A percentile compares a stretch with the other conserved stretches of the same genome.
phyloP scores from a whole-genome alignment of 2,888 invertebrate genomes.

The Megaustenia siamemsis region DNA sequence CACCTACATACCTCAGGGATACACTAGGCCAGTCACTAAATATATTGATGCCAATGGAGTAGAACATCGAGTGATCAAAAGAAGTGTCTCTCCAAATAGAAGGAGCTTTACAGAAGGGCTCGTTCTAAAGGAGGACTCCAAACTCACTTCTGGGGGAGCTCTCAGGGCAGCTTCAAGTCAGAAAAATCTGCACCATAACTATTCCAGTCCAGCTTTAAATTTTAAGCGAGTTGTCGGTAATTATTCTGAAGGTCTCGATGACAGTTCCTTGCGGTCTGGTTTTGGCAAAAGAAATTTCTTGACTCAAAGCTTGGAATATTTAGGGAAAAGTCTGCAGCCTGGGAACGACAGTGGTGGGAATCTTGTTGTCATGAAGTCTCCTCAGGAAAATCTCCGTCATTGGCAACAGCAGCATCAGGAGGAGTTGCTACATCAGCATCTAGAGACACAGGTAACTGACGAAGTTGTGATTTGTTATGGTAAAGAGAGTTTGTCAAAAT shows the following conservation, averaged over 20 bases:
- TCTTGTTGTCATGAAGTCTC: slow-evolving; percentile 42
- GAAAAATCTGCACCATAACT: slow-evolving; percentile 41
- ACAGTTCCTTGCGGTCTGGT: not conserved
- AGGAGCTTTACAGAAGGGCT: slow-evolving; percentile 45
- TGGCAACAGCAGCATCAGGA: slow-evolving; percentile 75
- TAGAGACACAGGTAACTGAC: slow-evolving; percentile 61
- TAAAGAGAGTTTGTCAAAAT: too few relatives aligned
- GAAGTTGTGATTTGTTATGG: too few relatives aligned
- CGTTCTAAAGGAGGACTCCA: not conserved
- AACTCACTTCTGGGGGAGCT: not conserved
- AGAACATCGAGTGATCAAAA: slow-evolving; percentile 28
- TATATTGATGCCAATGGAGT: slow-evolving; percentile 49
- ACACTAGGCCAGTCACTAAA: slow-evolving; percentile 43
- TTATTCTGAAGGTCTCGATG: not conserved
- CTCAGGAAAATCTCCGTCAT: slow-evolving; percentile 64
- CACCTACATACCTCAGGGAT: slow-evolving; percentile 34
- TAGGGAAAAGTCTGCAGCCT: not conserved
- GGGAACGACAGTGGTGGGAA: slow-evolving; percentile 24
- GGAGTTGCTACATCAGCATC: slow-evolving; percentile 62
- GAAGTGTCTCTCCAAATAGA: slow-evolving; percentile 46
- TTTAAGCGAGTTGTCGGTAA: not conserved
- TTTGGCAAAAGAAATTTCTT: slow-evolving; percentile 1
- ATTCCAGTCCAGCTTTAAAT: not conserved
- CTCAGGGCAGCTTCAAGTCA: slow-evolving; percentile 31
- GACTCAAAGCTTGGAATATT: slow-evolving; percentile 20